These are phyloP conservation scores for Anoplius nigerrimus DNA, from an alignment of 2,888 invertebrate genomes.

Conservation along the genomic window DNA sequence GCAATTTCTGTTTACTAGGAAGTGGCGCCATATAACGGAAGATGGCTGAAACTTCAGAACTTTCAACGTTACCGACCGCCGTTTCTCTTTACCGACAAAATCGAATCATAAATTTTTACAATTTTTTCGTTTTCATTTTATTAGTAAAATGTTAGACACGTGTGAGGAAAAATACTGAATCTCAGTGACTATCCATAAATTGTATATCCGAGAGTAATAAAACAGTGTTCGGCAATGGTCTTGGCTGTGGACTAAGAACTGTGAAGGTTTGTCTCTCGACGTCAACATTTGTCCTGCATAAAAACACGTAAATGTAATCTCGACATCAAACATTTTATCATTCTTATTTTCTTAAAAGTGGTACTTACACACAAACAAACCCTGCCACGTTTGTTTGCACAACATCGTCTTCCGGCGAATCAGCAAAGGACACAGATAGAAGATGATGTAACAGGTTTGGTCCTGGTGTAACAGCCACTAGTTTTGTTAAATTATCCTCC, in stretches of 20 bases:
- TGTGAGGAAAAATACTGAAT: neutral
- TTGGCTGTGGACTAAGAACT: constrained; percentile 94
- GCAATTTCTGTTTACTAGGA: too few relatives aligned
- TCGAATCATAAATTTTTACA: neutral
- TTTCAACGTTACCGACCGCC: too few relatives aligned
- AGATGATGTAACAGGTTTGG: constrained; percentile 90
- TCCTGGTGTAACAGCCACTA: constrained; percentile 88
- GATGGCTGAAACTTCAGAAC: too few relatives aligned
- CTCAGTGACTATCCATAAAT: constrained; percentile 93
- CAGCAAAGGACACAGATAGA: constrained; percentile 91
- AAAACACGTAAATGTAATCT: neutral
- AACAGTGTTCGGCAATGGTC: constrained; percentile 92
- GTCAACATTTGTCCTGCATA: constrained; percentile 90
- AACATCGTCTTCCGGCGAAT: constrained; percentile 88
- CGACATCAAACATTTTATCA: neutral
- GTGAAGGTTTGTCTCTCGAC: constrained; percentile 91
- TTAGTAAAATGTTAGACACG: neutral
- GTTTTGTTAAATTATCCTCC: constrained; percentile 92
- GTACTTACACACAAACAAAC: constrained; percentile 92
- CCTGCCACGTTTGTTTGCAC: constrained; percentile 92
- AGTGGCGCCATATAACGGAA: too few relatives aligned
- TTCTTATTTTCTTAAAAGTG: neutral
- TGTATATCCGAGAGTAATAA: constrained; percentile 93
- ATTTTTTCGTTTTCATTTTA: neutral
- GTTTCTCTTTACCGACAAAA: too few relatives aligned